Percentiles rank a stretch among this genome's conserved stretches.
These are phyloP conservation scores for Perccottus glenii DNA, from an alignment of 2,113 vertebrate species.

Conservation along the genomic window DNA sequence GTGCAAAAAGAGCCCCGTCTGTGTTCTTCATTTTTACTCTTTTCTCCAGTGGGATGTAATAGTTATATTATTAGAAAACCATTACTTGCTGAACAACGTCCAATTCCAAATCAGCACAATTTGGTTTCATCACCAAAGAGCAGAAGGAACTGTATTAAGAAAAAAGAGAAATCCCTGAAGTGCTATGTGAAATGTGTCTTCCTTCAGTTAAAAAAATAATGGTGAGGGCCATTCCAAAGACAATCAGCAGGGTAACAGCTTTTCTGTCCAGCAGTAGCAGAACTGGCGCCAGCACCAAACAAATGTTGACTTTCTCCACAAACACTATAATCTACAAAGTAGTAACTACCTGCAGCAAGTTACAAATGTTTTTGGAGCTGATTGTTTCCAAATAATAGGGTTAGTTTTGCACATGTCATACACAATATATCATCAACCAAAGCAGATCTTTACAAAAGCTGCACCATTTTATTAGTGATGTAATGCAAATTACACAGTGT, in stretches of 20 bases:
- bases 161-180: background rate
- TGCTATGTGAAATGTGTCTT: slow-evolving; percentile 13
- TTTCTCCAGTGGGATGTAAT: slow-evolving; percentile 8
- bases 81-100: slow-evolving; percentile 20
- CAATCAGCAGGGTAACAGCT: slow-evolving; percentile 3
- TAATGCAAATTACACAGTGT: background rate
- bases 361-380: background rate
- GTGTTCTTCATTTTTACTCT: slow-evolving; percentile 22
- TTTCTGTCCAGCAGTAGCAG: slow-evolving; percentile 8
- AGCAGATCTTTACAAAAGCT: background rate
- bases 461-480: slow-evolving; percentile 5
- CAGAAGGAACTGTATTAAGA: background rate
- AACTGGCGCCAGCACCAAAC: slow-evolving; percentile 34
- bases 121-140: slow-evolving; percentile 14
- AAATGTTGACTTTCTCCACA: slow-evolving; percentile 50
- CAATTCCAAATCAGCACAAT: slow-evolving; percentile 16
- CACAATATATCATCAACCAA: background rate
- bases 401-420: slow-evolving; percentile 5
- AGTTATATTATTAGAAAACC: slow-evolving; percentile 1
- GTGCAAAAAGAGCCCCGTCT: slow-evolving; percentile 13
- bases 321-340: slow-evolving; percentile 54
- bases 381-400: slow-evolving; percentile 26
- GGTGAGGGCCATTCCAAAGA: background rate
- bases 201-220: slow-evolving; percentile 1
- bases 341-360: slow-evolving; percentile 1